Percentiles rank a stretch among this genome's conserved stretches.
These are phyloP conservation scores for Embidobia sp. DNA, from an alignment of 2,888 invertebrate species.

Conservation along the genomic window DNA sequence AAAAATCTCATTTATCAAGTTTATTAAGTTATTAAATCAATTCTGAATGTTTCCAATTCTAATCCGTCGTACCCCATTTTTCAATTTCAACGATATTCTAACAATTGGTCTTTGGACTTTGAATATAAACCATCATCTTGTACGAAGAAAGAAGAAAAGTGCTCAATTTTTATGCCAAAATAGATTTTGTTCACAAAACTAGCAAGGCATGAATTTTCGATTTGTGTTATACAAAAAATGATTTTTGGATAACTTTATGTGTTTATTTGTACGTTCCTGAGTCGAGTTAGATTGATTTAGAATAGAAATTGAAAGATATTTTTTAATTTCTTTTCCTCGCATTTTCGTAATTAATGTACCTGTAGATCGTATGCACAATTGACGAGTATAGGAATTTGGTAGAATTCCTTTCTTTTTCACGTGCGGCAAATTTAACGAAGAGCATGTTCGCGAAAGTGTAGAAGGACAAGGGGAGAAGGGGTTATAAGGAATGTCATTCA, in stretches of 20 bases:
- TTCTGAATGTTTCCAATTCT: no score
- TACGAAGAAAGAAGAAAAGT: slow-evolving; percentile 10
- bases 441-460: slow-evolving; percentile 12
- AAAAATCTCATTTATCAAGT: no score
- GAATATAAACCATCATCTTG: slow-evolving; percentile 1
- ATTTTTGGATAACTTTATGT: slow-evolving; percentile 32
- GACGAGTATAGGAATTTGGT: slow-evolving; percentile 9
- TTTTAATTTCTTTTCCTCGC: not conserved
- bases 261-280: slow-evolving; percentile 12
- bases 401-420: slow-evolving; percentile 6
- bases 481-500: slow-evolving; percentile 9
- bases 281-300: slow-evolving; percentile 14
- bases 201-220: slow-evolving; percentile 8
- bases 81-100: slow-evolving; percentile 6
- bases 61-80: slow-evolving; percentile 1
- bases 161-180: slow-evolving; percentile 49
- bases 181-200: slow-evolving; percentile 30
- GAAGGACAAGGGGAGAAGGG: slow-evolving; percentile 1
- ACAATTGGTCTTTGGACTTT: slow-evolving; percentile 21
- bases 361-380: slow-evolving; percentile 31
- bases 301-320: not conserved
- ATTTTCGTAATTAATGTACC: slow-evolving; percentile 22
- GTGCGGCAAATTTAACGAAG: slow-evolving; percentile 4
- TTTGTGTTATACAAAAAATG: slow-evolving; percentile 26
- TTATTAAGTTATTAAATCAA: no score